phyloP scores from a whole-genome alignment of 2,888 invertebrate genomes.

The Ligdia adustata region DNA sequence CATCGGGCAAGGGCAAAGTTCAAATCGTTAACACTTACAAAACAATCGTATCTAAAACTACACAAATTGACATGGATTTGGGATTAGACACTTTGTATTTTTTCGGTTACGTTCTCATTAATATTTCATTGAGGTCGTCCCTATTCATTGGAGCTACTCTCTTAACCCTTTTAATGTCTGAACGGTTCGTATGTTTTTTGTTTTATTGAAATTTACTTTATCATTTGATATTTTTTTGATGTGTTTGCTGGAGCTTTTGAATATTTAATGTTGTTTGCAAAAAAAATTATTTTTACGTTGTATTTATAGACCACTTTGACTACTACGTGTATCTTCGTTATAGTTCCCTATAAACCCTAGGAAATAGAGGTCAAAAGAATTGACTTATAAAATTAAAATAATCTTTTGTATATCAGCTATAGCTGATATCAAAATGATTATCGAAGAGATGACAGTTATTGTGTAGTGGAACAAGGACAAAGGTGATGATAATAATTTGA shows the following conservation, averaged over 20 bases:
- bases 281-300: conserved; percentile 1
- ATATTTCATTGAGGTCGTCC: conserved; percentile 27
- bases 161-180: conserved; percentile 34
- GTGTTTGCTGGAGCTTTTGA: conserved; percentile 9
- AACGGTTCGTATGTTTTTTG: conserved; percentile 14
- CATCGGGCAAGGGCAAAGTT: neutral
- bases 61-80: neutral
- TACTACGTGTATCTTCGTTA: too few species aligned
- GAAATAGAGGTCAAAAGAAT: too few species aligned
- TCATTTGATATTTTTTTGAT: conserved; percentile 11
- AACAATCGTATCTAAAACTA: neutral
- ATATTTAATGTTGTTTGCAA: conserved; percentile 8
- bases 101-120: conserved; percentile 23
- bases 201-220: conserved; percentile 17
- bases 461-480: too few species aligned
- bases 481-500: too few species aligned
- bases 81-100: conserved; percentile 8
- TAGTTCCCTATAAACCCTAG: too few species aligned
- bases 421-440: too few species aligned
- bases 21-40: neutral
- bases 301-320: too few species aligned
- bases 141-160: conserved; percentile 22
- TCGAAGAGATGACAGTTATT: too few species aligned
- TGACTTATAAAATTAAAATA: too few species aligned
- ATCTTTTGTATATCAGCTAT: too few species aligned